A percentile compares a stretch with the other conserved stretches of the same genome.
Conservation (phyloP, 2,113 vertebrate genomes). For the Platichthys stellatus region DNA sequence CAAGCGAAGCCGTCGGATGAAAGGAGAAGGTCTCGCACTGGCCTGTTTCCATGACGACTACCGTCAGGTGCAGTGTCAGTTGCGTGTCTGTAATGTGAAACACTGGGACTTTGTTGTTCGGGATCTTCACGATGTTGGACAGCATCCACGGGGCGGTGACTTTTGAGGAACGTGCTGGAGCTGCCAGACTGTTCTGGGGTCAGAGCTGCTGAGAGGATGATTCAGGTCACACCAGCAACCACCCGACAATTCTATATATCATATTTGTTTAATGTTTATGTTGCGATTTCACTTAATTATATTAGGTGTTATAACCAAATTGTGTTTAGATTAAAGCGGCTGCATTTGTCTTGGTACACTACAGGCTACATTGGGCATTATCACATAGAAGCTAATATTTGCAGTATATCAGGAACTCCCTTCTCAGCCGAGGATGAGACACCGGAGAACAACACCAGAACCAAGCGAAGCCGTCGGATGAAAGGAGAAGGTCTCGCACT, state of each 20-base stretch:
- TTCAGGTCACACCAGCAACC: no score
- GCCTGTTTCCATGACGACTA: slow-evolving; percentile 55
- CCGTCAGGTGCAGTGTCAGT: slow-evolving; percentile 42
- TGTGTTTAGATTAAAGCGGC: no score
- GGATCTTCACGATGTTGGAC: background rate
- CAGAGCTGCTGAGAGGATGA: no score
- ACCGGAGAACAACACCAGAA: slow-evolving; percentile 1
- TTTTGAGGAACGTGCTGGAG: background rate
- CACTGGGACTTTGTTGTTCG: slow-evolving; percentile 7
- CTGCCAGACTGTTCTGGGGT: background rate
- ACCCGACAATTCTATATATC: background rate
- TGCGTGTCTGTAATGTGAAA: slow-evolving; percentile 37
- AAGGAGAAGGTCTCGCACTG: slow-evolving; percentile 27
- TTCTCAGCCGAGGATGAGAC: slow-evolving; percentile 33
- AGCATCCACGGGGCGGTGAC: background rate
- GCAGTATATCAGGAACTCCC: slow-evolving; percentile 27
- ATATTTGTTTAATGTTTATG: background rate
- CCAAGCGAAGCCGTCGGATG: background rate
- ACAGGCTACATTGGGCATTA: background rate
- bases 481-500: slow-evolving; percentile 33
- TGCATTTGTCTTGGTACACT: no score
- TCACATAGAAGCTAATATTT: background rate
- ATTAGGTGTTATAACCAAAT: background rate
- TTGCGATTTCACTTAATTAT: background rate
- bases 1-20: background rate